Base-by-base conservation (phyloP, 1,140 invertebrate species). In the Riptortus pedestris region DNA sequence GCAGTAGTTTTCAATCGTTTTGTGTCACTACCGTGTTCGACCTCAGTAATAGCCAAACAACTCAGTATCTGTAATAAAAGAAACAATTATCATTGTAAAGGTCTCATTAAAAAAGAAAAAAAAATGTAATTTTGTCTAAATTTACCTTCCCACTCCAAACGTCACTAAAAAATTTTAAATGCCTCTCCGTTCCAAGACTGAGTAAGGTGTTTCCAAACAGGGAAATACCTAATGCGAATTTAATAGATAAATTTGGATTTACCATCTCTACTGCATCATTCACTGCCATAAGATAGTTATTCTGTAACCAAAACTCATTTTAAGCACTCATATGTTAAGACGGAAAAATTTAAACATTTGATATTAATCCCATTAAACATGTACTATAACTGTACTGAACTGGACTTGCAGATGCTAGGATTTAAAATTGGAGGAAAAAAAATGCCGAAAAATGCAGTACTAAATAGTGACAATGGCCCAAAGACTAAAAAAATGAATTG, bases 21-120 rank as follows among this genome's bases (percentile, higher is more conserved):
- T 0, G 90, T 91, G 74, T 98, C 94, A 52, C 90, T 93, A 0
- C 94, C 94, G 77, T 98, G 94, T 38, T 86, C 82, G 22, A 96
- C 79, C 78, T 98, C 94, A 14, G 94, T 98, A 57, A 98, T 73
- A 1, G 89, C 87, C 73, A 96, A 85, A 72, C 88, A 91, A 2
- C 90, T 86, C 16, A 70, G 60, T 0, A 68, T 67, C 67, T 68
- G 27, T 31, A 60, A 60, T 38, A 14, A 48, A 60, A 24, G 2
- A 18, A 43, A 51, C 22, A 11, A 47, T 12, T 24, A 5, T 64
- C 22, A 18, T 45, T 0, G 3, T 63, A 20, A 61, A 58, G 11
- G 12, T 43, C 18, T n/a, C 18, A 26, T 28, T 58, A n/a, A 65
- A 28, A 7, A 33, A 52, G 20, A 31, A 57, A 20, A 45, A 38